These are phyloP conservation scores for Albula goreensis DNA, from an alignment of 2,113 vertebrate species.

Conservation along the genomic window DNA sequence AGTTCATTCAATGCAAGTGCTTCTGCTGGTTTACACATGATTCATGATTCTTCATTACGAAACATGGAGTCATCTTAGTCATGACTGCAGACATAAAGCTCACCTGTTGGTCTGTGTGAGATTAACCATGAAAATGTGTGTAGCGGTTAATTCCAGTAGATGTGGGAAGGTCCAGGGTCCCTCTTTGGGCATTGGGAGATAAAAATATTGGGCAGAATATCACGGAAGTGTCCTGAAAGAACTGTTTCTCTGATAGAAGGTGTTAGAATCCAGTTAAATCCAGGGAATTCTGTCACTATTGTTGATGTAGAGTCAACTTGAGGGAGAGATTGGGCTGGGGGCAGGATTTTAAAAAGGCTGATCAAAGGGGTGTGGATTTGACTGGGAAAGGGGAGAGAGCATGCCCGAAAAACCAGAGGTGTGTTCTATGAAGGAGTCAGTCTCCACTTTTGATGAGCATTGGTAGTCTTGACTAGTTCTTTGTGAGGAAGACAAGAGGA, in stretches of 20 bases:
- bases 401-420: background rate
- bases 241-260: background rate
- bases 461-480: background rate
- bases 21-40: background rate
- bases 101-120: background rate
- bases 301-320: background rate
- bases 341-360: background rate
- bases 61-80: background rate
- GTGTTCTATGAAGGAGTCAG: background rate
- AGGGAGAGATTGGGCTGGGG: background rate
- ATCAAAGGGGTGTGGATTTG: background rate
- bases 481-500: background rate
- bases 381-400: background rate
- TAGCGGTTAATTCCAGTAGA: background rate
- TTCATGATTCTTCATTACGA: background rate
- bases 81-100: background rate
- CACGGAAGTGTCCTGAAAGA: background rate
- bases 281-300: background rate
- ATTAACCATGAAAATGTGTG: background rate
- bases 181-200: constrained; percentile 10
- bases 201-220: background rate
- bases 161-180: background rate
- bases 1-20: background rate
- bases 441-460: background rate
- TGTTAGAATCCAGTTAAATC: background rate